Conservation (phyloP, 2,113 vertebrate genomes). For the Galeopterus variegatus region DNA sequence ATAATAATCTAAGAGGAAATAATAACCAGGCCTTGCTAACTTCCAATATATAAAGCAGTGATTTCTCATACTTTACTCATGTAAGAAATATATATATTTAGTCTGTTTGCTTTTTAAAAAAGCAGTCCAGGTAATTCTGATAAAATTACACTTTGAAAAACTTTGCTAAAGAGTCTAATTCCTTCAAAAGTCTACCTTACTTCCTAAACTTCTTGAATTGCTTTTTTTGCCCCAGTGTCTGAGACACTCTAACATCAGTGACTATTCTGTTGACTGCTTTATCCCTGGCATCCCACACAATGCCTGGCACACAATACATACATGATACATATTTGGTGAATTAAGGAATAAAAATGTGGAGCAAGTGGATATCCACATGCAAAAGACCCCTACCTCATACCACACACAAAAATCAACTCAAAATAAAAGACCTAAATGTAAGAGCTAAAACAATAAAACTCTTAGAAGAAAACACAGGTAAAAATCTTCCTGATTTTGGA, state of each 20-base stretch:
- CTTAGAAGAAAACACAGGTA: conserved; percentile 43
- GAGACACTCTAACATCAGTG: background rate
- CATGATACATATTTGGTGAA: background rate
- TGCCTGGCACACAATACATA: background rate
- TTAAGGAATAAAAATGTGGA: conserved; percentile 49
- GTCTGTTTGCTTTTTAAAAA: conserved; percentile 8
- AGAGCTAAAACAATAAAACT: conserved; percentile 24
- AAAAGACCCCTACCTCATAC: conserved; percentile 24
- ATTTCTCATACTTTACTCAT: background rate
- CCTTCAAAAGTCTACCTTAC: conserved; percentile 9
- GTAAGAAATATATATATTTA: background rate
- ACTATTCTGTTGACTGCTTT: background rate
- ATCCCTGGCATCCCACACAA: background rate
- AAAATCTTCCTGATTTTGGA: background rate
- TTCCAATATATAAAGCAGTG: conserved; percentile 27
- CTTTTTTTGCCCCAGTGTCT: background rate
- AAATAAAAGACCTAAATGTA: conserved; percentile 24
- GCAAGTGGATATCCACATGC: conserved; percentile 20
- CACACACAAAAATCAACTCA: background rate
- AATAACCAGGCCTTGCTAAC: conserved; percentile 18
- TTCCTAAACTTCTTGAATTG: background rate
- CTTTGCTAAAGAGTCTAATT: conserved; percentile 32
- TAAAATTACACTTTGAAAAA: background rate
- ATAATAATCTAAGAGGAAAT: conserved; percentile 25
- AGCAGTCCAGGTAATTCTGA: conserved; percentile 11